Conservation (phyloP, 1,140 invertebrate species). For the Orussus abietinus region DNA sequence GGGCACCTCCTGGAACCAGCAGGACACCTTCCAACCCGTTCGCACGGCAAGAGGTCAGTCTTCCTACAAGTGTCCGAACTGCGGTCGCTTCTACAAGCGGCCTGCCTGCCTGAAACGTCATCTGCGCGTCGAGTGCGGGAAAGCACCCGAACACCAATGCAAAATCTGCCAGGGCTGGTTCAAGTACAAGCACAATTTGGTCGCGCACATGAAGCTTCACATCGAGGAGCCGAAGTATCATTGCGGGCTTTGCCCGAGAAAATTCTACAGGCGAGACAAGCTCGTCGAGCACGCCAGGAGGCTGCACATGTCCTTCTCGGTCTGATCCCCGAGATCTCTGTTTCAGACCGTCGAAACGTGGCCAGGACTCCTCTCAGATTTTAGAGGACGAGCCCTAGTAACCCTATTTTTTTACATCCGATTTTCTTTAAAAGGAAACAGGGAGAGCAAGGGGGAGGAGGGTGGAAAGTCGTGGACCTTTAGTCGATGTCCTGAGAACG, state of each 20-base stretch:
- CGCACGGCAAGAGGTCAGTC: constrained; percentile 29
- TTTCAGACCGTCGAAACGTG: too few relatives aligned
- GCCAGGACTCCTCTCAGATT: too few relatives aligned
- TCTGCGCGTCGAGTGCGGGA: constrained; percentile 51
- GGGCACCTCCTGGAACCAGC: background rate
- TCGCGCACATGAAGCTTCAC: constrained; percentile 49
- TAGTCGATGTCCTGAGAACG: too few relatives aligned
- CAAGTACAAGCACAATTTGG: constrained; percentile 45
- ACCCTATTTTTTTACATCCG: too few relatives aligned
- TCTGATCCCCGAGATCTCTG: constrained; percentile 17
- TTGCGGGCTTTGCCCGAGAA: constrained; percentile 53
- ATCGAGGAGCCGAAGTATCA: constrained; percentile 55
- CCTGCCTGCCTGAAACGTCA: constrained; percentile 57
- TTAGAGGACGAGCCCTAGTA: too few relatives aligned
- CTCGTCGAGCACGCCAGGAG: constrained; percentile 35
- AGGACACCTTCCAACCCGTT: constrained; percentile 22
- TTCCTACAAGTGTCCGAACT: constrained; percentile 54
- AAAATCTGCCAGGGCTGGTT: constrained; percentile 44
- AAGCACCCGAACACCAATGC: constrained; percentile 50
- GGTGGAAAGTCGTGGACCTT: too few relatives aligned
- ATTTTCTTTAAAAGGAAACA: too few relatives aligned
- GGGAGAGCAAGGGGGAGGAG: too few relatives aligned
- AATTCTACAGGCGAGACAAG: constrained; percentile 52
- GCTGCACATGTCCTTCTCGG: constrained; percentile 24
- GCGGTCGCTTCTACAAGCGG: constrained; percentile 56